Base-by-base conservation (phyloP, 2,113 vertebrate species). In the Sander lucioperca region DNA sequence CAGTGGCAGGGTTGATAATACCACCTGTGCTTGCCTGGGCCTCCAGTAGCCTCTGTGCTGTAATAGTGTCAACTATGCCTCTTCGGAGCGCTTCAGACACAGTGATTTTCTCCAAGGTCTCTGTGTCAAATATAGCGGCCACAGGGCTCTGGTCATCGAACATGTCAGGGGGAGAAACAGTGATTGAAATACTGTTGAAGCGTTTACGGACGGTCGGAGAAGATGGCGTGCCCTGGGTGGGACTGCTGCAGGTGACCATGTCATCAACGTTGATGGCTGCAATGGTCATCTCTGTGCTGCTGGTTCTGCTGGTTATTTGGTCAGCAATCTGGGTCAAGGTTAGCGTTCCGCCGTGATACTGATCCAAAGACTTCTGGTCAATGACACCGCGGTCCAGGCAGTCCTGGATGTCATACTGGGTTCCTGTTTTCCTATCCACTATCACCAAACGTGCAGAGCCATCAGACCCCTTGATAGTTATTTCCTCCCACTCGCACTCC, bases 401-500 rank as follows among this genome's bases (percentile, higher is more conserved):
- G 0, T 98, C 96, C 77, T 98, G 96, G 83, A 99, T 96, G 86
- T 99, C 98, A 3, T 98, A 99, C 87, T 99, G 97, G 83, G 92
- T 96, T 61, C 98, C 98, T 0, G 97, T 98, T 94, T 99, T 99
- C 77, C 97, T 94, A 47, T 99, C 99, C 0, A 99, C 97, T 61
- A 99, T 95, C 25, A 99, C 97, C 48, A 98, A 91, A 50, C 96
- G 96, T 3, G 94, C 93, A 72, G 96, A 96, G 11, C 98, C 98
- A 19, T 99, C 96, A 0, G 97, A 96, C 6, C 94, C 96, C 0
- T 95, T 97, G 74, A 97, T 97, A 9, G 97, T 98, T 87, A 99
- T 99, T 92, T 99, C 99, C 88, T 99, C 98, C 98, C 98, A 99
- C 90, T 99, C 98, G 0, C 98, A 98, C 63, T 99, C 98, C 85